phyloP scores from a whole-genome alignment of 2,113 vertebrate genomes.

The Salminus brasiliensis region DNA sequence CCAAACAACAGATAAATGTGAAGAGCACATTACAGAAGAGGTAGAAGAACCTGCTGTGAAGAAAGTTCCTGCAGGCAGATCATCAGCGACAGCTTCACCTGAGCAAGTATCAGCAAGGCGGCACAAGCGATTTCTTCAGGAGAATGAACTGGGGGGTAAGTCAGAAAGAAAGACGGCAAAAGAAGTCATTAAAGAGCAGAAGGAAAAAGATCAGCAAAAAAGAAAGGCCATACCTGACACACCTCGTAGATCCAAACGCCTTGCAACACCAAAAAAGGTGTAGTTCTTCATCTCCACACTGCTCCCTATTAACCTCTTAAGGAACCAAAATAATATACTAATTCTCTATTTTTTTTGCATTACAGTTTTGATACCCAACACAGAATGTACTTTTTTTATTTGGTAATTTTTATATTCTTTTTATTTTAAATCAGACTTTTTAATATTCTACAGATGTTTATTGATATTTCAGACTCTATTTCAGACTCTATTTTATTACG shows the following conservation, averaged over 20 bases:
- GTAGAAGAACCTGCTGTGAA: background rate
- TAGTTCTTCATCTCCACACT: background rate
- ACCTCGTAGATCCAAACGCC: constrained; percentile 34
- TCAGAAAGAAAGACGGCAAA: background rate
- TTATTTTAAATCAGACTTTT: background rate
- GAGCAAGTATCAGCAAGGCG: constrained; percentile 16
- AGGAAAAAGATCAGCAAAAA: constrained; percentile 4
- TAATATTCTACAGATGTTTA: background rate
- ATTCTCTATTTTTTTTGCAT: background rate
- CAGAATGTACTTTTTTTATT: background rate
- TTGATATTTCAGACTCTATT: background rate
- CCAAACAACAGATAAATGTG: background rate
- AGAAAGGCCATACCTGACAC: constrained; percentile 25
- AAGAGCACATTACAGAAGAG: constrained; percentile 18
- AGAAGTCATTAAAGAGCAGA: background rate
- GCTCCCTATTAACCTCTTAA: background rate
- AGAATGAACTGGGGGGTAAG: background rate
- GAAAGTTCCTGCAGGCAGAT: background rate
- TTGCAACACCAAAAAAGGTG: background rate
- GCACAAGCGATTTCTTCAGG: background rate
- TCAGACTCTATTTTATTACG: background rate
- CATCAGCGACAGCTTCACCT: constrained; percentile 13
- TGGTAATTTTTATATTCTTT: constrained; percentile 7
- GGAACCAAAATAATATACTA: background rate
- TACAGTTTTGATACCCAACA: constrained; percentile 9